A percentile compares a stretch with the other conserved stretches of the same genome.
phyloP scores from a whole-genome alignment of 92 coral and sea anemone species.

The Diadumene lineata region DNA sequence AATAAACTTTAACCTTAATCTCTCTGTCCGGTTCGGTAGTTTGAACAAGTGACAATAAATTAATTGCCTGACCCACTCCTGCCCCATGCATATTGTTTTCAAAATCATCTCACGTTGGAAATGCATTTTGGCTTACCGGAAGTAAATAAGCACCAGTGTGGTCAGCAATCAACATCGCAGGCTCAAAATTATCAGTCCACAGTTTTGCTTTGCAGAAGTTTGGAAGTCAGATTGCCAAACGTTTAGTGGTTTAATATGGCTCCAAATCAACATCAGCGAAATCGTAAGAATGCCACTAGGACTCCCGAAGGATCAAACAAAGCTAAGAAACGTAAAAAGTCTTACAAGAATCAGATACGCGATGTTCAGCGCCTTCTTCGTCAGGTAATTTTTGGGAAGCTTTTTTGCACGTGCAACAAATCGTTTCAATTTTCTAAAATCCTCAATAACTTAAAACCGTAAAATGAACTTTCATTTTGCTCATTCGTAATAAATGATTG shows the following conservation, averaged over 20 bases:
- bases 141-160: background rate
- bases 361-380: constrained; percentile 69
- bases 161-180: constrained; percentile 6
- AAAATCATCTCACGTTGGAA: no score
- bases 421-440: no score
- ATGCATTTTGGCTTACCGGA: background rate
- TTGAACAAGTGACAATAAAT: no score
- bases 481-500: no score
- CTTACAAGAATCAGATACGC: constrained; percentile 63
- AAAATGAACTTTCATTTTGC: no score
- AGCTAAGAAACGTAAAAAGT: constrained; percentile 52
- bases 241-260: constrained; percentile 49
- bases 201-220: background rate
- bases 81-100: no score
- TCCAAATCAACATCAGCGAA: constrained; percentile 36
- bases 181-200: background rate
- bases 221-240: background rate
- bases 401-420: no score
- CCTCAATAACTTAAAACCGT: no score
- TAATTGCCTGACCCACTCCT: no score
- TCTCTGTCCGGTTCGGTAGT: no score
- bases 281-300: background rate
- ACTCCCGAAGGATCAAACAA: constrained; percentile 7
- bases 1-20: no score
- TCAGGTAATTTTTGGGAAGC: constrained; percentile 39